Base-by-base conservation (phyloP, 2,113 vertebrate species). In the Lepisosteus oculatus region DNA sequence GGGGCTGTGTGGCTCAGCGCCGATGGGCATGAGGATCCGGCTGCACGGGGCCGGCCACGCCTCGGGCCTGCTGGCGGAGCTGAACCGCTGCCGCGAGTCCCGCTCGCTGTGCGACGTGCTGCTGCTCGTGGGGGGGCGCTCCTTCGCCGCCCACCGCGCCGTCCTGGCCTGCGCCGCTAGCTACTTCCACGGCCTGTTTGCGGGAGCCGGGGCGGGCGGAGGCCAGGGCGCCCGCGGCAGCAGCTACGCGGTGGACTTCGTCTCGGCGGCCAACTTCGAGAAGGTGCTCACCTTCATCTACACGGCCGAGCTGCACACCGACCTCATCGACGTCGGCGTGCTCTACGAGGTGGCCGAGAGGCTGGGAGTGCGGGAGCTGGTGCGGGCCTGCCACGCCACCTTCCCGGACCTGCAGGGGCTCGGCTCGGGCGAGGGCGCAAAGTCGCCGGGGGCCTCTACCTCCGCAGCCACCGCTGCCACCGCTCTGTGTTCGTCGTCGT, bases 251-350 rank as follows among this genome's bases (percentile, higher is more conserved):
- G 84, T 98, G 83, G 97, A 98, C 78, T 98, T 98, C 68, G 94
- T 98, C 72, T 97, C 97, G 0, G 90, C 96, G 0, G 88, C 94
- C 79, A 98, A 97, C 88, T 96, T 99, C 0, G 97, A 99, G 84
- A 97, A 96, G 85, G 94, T 99, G 78, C 87, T 99, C 78, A 97
- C 93, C 63, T 99, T 99, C 0, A 90, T 98, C 15, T 99, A 99
- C 80, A 98, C 96, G 0, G 96, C 96, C 0, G 95, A 98, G 86
- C 94, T 98, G 67, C 87, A 95, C 85, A 96, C 95, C 0, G 97
- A 99, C 75, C 91, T 99, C 3, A 97, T 98, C 54, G 95, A 98
- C 0, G 96, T 99, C 0, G 95, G 97, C 0, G 97, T 98, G 29
- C 92, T 99, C 67, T 98, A 98, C 0, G 97, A 99, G 86, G 90